These are phyloP conservation scores for Cerastis leucographa DNA, from an alignment of 2,888 invertebrate species.

Conservation along the genomic window DNA sequence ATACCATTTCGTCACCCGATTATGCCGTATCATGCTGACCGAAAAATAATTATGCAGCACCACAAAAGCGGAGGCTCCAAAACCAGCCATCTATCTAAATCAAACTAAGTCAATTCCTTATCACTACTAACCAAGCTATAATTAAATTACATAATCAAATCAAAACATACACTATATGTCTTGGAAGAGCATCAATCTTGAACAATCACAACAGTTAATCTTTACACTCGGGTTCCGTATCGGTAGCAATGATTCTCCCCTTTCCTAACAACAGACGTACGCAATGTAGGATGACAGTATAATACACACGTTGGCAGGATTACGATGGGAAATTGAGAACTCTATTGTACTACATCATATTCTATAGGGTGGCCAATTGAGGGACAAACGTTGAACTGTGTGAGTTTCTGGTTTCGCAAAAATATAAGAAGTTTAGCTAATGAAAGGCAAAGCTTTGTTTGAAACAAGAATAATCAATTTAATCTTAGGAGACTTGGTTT, in stretches of 20 bases:
- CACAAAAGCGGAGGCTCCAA: neutral
- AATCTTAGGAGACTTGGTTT: neutral
- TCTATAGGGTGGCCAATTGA: constrained; percentile 11
- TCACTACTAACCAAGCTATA: neutral
- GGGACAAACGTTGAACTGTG: neutral
- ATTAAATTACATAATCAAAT: constrained; percentile 37
- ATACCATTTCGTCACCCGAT: no score
- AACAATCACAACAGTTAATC: constrained; percentile 37
- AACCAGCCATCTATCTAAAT: neutral
- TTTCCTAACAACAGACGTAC: constrained; percentile 2
- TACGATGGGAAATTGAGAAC: constrained; percentile 31
- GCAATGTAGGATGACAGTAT: constrained; percentile 18
- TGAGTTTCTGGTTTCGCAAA: neutral
- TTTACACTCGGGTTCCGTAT: constrained; percentile 38
- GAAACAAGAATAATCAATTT: neutral
- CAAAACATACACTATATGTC: constrained; percentile 23
- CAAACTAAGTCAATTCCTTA: neutral
- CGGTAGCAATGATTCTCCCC: constrained; percentile 40
- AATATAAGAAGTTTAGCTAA: neutral
- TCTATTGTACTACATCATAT: constrained; percentile 20
- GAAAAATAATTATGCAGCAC: neutral
- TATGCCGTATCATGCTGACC: neutral
- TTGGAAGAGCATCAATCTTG: constrained; percentile 12
- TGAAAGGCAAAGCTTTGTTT: neutral
- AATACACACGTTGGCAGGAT: constrained; percentile 32